A percentile compares a stretch with the other conserved stretches of the same genome.
Evolutionary conservation across 1,140 invertebrate genomes (phyloP).

Genomic region (Prorops nasuta): DNA sequence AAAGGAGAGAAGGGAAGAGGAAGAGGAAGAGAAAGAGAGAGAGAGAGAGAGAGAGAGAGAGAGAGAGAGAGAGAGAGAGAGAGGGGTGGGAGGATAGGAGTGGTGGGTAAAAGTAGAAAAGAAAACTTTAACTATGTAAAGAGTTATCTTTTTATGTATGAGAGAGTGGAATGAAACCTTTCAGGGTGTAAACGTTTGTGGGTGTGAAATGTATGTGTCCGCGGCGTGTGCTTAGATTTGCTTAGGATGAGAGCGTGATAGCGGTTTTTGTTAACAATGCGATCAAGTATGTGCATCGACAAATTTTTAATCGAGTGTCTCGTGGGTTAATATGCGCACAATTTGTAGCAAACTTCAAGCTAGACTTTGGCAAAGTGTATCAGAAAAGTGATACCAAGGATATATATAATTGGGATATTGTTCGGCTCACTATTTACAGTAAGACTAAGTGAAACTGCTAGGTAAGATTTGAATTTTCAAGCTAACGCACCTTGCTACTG

Average conservation of each 20-base stretch:
- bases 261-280: not conserved
- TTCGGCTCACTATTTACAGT: not conserved
- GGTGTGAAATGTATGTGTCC: too few relatives aligned
- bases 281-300: not conserved
- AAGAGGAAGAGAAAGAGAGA: not conserved
- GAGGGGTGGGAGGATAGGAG: too few relatives aligned
- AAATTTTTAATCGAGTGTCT: not conserved
- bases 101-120: too few relatives aligned
- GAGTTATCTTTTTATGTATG: too few relatives aligned
- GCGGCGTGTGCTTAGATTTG: too few relatives aligned
- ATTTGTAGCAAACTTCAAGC: not conserved
- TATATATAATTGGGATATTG: not conserved
- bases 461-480: constrained; percentile 14
- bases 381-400: not conserved
- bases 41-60: not conserved
- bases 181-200: too few relatives aligned
- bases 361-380: not conserved
- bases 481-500: constrained; percentile 25
- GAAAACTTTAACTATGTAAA: constrained; percentile 14
- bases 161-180: too few relatives aligned
- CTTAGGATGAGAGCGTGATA: not conserved
- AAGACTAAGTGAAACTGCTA: constrained; percentile 1
- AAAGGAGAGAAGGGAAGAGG: not conserved
- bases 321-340: not conserved
- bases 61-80: not conserved